Evolutionary conservation across 2,888 invertebrate species (phyloP), one percentile per base, ranked within the genome.

Genomic region (Andricus curvator): DNA sequence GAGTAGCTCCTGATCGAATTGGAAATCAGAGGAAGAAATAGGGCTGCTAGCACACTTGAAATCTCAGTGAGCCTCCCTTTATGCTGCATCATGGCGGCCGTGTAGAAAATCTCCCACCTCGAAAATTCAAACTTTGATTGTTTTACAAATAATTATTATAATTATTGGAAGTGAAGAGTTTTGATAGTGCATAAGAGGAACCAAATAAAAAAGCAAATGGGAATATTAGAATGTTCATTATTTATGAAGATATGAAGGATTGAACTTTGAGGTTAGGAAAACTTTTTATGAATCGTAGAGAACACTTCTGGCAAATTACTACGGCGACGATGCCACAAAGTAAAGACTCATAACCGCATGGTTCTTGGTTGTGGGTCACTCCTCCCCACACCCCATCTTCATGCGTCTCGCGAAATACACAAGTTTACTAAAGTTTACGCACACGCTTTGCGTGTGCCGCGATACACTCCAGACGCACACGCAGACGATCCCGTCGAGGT

Each of bases 401-500:
- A 51, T 78, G 82, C 78, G 66, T 70, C 37, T 37, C 66, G 70
- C 33, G 56, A 77, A 68, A 79, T 67, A 67, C 66, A 78, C 81
- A 79, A 77, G 78, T 79, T 65, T 64, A 79, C 56, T 56, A 60
- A 37, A 64, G 68, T 48, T 74, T 41, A 60, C 44, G 17, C 44
- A 62, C 65, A 66, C 48, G 51, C 86, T 78, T 79, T 66, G 70
- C 78, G 82, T 85, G 74, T 74, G 48, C 56, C 56, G 70, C 48
- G 48, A 29, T 70, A 48, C 48, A 70, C 48, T 25, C 70, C 25
- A 70, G 48, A 70, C 70, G 56, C 56, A 68, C 68, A 74, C 51
- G 81, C 85, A 86, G 84, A 85, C 87, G 86, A 85, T 85, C 87
- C 88, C 85, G 87, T 85, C 88, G 86, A 87, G 88, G 85, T 86